Conservation (phyloP, 1,140 invertebrate species). For the Drosophila micromelanica region DNA sequence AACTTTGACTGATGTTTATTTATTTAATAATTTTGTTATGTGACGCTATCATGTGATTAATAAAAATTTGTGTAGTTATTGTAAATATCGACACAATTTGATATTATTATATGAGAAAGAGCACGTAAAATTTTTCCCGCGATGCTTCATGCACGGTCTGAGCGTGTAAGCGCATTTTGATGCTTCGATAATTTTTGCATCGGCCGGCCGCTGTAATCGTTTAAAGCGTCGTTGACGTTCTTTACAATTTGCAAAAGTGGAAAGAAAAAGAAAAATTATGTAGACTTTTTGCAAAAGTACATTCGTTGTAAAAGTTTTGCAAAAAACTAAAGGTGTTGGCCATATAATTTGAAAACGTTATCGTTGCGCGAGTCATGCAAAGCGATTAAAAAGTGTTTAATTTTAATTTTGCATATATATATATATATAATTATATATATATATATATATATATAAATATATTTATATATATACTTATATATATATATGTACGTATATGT, state of each 20-base stretch:
- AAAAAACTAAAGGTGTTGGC: conserved; percentile 19
- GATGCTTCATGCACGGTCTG: conserved; percentile 29
- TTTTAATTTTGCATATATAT: conserved; percentile 36
- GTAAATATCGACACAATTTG: neutral
- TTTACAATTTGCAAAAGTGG: conserved; percentile 69
- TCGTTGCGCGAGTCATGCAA: neutral
- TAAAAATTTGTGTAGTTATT: neutral
- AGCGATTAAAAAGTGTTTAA: neutral
- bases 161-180: conserved; percentile 26
- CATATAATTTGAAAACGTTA: conserved; percentile 19
- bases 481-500: conserved; percentile 16
- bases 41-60: neutral
- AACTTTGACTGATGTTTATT: neutral
- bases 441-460: conserved; percentile 9
- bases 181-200: conserved; percentile 49
- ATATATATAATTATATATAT: neutral
- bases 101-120: neutral
- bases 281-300: conserved; percentile 42
- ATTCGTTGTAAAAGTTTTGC: conserved; percentile 12
- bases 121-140: neutral
- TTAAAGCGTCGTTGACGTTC: conserved; percentile 73
- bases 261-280: conserved; percentile 70
- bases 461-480: conserved; percentile 2
- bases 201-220: conserved; percentile 61
- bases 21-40: neutral